A percentile compares a stretch with the other conserved stretches of the same genome.
phyloP scores from a whole-genome alignment of 2,888 invertebrate genomes.

The Synergus laeviventris region DNA sequence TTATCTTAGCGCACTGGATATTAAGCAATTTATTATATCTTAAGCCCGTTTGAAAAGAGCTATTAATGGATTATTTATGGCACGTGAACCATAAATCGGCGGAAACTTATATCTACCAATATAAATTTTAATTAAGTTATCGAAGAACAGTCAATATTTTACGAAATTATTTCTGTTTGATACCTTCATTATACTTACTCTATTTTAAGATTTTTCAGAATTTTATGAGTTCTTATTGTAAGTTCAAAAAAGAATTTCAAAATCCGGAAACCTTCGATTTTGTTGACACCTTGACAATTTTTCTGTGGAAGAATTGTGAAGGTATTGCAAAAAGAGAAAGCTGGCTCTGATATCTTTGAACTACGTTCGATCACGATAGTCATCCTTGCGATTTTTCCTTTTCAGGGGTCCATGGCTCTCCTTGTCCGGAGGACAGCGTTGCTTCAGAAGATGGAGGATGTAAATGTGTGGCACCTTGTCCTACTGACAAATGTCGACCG shows the following conservation, averaged over 20 bases:
- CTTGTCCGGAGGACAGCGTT: slow-evolving; percentile 70
- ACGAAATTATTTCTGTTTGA: background rate
- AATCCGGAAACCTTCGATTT: background rate
- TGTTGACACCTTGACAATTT: background rate
- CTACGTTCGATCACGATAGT: slow-evolving; percentile 33
- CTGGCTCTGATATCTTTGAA: slow-evolving; percentile 26
- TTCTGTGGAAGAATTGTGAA: background rate
- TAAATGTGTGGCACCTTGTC: slow-evolving; percentile 69
- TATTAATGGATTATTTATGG: background rate
- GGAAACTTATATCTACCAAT: background rate
- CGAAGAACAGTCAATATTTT: background rate
- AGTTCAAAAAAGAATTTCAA: background rate
- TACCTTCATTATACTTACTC: too few species aligned
- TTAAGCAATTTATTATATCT: slow-evolving; percentile 7
- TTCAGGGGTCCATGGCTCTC: slow-evolving; percentile 47
- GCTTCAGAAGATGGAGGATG: slow-evolving; percentile 66
- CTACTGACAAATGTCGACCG: slow-evolving; percentile 62
- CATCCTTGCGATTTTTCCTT: slow-evolving; percentile 29
- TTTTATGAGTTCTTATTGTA: too few species aligned
- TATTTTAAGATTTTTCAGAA: too few species aligned
- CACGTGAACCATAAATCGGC: background rate
- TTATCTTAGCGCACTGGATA: background rate
- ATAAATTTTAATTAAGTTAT: background rate
- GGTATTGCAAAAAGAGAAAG: background rate
- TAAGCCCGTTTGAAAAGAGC: background rate